Conservation (phyloP, 2,888 invertebrate genomes). For the Omphaloscelis lunosa region DNA sequence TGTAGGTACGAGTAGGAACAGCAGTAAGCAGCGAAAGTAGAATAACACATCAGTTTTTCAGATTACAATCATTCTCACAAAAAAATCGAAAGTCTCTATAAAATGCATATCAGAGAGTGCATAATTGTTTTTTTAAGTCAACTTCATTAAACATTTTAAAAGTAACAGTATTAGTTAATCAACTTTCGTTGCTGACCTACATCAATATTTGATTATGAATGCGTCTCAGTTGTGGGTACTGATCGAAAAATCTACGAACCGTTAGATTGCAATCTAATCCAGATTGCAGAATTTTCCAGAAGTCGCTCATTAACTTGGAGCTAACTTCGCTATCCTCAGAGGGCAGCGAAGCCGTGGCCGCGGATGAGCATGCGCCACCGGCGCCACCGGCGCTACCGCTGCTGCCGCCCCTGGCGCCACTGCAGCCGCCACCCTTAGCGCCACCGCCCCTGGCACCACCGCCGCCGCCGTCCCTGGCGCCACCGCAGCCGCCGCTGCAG, state of each 20-base stretch:
- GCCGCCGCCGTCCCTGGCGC: background rate
- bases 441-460: background rate
- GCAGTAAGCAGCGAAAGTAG: background rate
- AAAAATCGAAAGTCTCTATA: background rate
- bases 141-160: background rate
- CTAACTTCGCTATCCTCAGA: constrained; percentile 68
- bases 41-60: background rate
- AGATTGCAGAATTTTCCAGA: constrained; percentile 86
- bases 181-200: background rate
- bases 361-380: background rate
- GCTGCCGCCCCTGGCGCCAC: too few relatives aligned
- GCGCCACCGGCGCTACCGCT: too few relatives aligned
- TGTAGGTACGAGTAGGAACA: background rate
- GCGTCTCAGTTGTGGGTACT: background rate
- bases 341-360: too few relatives aligned
- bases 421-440: too few relatives aligned
- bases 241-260: constrained; percentile 66
- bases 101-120: background rate
- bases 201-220: background rate
- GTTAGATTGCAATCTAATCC: constrained; percentile 75
- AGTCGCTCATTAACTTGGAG: constrained; percentile 82
- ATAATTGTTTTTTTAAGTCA: background rate
- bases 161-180: background rate
- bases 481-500: too few relatives aligned
- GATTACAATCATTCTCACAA: background rate